phyloP scores from a whole-genome alignment of 2,888 invertebrate genomes.

The Bhutanitis thaidina region DNA sequence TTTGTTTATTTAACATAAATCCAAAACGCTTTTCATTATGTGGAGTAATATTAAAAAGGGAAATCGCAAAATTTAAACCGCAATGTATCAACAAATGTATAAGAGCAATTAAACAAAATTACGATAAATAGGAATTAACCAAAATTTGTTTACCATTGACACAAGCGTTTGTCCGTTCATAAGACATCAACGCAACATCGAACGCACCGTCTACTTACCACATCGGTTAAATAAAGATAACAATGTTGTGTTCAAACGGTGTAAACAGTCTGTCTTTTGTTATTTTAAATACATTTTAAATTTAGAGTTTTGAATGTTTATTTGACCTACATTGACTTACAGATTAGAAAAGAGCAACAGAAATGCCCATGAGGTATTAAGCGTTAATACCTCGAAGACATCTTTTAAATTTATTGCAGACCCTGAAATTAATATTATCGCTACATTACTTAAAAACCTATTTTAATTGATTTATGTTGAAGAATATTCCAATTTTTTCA shows the following conservation, averaged over 20 bases:
- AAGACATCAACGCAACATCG: conserved; percentile 16
- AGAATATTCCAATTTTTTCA: too few relatives aligned
- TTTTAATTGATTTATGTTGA: too few relatives aligned
- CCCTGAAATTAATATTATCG: too few relatives aligned
- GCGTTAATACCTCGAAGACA: background rate
- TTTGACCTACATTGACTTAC: conserved; percentile 4
- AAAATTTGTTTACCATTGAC: too few relatives aligned
- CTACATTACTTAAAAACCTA: too few relatives aligned
- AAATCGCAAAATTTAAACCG: too few relatives aligned
- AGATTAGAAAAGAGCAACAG: background rate
- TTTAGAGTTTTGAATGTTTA: background rate
- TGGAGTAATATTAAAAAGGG: too few relatives aligned
- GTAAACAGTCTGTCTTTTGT: conserved; percentile 4
- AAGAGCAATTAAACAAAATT: too few relatives aligned
- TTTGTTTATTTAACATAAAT: too few relatives aligned
- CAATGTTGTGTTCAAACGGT: conserved; percentile 2
- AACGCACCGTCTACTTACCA: background rate
- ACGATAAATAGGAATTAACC: too few relatives aligned
- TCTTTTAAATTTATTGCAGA: background rate
- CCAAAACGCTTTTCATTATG: too few relatives aligned
- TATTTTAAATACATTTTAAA: conserved; percentile 5
- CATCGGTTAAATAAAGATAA: conserved; percentile 17
- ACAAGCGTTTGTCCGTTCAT: background rate
- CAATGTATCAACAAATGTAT: too few relatives aligned
- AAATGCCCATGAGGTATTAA: background rate